Percentiles rank a stretch among this genome's conserved stretches.
Conservation (phyloP, 2,113 vertebrate genomes). For the Panthera leo region DNA sequence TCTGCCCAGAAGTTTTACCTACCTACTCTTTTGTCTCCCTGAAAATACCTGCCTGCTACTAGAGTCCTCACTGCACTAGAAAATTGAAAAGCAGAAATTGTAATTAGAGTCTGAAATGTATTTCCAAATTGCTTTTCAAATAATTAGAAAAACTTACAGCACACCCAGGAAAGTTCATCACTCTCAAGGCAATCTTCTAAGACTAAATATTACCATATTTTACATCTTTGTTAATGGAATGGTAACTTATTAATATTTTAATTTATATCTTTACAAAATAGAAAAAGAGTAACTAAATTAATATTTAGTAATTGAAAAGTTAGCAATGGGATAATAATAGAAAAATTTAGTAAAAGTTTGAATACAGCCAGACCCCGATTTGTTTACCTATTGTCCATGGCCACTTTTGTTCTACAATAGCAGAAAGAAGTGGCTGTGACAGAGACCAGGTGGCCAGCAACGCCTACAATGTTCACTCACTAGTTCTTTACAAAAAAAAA, state of each 20-base stretch:
- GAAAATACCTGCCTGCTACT: not conserved
- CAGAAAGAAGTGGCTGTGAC: not conserved
- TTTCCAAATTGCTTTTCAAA: constrained; percentile 1
- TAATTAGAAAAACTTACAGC: not conserved
- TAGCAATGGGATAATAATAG: not conserved
- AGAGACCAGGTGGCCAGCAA: not conserved
- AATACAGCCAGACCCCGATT: not conserved
- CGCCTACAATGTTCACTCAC: not conserved
- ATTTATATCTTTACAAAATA: not conserved
- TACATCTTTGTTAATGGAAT: not conserved
- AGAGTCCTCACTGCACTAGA: not conserved
- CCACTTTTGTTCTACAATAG: not conserved
- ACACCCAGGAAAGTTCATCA: not conserved
- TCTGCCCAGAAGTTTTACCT: not conserved
- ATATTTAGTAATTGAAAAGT: not conserved
- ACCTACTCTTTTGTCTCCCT: not conserved
- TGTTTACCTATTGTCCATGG: not conserved
- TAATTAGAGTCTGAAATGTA: not conserved
- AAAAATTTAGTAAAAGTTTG: not conserved
- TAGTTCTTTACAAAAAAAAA: not conserved
- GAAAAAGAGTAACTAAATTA: not conserved
- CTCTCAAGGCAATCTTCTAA: not conserved
- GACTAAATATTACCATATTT: not conserved
- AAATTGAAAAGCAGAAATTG: not conserved
- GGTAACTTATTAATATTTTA: not conserved